Conservation (phyloP, 2,797 vertebrate species). For the Mormyrus hasselquistii region DNA sequence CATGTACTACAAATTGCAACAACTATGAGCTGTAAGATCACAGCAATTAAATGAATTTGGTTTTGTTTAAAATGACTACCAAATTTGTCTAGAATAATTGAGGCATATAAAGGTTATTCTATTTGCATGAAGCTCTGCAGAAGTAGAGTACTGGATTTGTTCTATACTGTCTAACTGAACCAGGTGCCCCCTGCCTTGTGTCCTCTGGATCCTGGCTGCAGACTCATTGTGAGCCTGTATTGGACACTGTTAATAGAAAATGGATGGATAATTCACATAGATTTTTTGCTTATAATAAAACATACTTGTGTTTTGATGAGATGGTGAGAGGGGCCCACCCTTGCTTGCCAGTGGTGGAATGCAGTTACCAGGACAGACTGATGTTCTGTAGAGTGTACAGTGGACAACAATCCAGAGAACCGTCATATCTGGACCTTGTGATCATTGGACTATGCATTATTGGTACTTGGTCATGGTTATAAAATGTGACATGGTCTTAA, state of each 20-base stretch:
- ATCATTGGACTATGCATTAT: neutral
- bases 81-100: neutral
- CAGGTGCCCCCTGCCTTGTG: neutral
- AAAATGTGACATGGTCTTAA: constrained; percentile 12
- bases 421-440: neutral
- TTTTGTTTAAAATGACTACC: constrained; percentile 3
- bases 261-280: neutral
- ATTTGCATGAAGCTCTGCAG: neutral
- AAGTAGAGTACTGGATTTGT: neutral
- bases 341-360: neutral
- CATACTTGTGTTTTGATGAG: neutral
- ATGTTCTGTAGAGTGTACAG: neutral
- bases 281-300: neutral
- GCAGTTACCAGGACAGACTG: neutral
- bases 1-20: neutral
- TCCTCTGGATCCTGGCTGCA: neutral
- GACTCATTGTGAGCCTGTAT: neutral
- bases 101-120: neutral
- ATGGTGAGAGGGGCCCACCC: neutral
- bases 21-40: neutral
- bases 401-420: neutral
- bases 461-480: neutral
- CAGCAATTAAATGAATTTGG: neutral
- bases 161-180: neutral
- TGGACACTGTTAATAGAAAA: neutral